Conservation (phyloP, 2,888 invertebrate genomes). For the Meganola albula region DNA sequence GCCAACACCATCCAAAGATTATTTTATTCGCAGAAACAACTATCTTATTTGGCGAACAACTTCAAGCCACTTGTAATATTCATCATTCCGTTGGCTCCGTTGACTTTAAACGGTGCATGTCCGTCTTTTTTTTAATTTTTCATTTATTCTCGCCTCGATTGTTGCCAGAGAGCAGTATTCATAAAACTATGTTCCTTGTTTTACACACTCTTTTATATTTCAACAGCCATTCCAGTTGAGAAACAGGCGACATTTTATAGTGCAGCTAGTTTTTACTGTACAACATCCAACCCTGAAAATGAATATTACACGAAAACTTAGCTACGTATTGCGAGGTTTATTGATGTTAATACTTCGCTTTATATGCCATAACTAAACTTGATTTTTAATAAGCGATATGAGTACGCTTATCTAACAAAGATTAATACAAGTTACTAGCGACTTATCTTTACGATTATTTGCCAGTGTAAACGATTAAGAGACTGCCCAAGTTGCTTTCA, state of each 20-base stretch:
- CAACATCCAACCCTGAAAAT: constrained; percentile 27
- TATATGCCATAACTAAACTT: too few relatives aligned
- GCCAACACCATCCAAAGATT: constrained; percentile 39
- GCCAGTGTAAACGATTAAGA: too few relatives aligned
- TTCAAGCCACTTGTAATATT: constrained; percentile 59
- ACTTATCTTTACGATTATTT: too few relatives aligned
- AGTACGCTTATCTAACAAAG: too few relatives aligned
- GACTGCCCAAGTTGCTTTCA: too few relatives aligned
- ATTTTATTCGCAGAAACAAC: constrained; percentile 40
- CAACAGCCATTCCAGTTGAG: constrained; percentile 48
- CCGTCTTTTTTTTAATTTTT: constrained; percentile 44
- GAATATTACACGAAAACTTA: constrained; percentile 24
- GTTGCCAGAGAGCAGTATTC: constrained; percentile 60
- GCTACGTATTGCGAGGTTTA: too few relatives aligned
- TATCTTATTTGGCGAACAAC: constrained; percentile 49
- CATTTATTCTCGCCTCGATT: constrained; percentile 64
- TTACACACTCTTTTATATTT: constrained; percentile 65
- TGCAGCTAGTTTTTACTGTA: constrained; percentile 31
- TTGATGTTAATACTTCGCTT: too few relatives aligned
- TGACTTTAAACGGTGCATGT: constrained; percentile 67
- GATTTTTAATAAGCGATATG: too few relatives aligned
- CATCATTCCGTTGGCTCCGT: constrained; percentile 62
- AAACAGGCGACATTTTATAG: constrained; percentile 41
- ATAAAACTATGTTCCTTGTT: constrained; percentile 66
- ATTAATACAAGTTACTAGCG: too few relatives aligned